Conservation (phyloP, 2,888 invertebrate genomes). For the Mimas tiliae region DNA sequence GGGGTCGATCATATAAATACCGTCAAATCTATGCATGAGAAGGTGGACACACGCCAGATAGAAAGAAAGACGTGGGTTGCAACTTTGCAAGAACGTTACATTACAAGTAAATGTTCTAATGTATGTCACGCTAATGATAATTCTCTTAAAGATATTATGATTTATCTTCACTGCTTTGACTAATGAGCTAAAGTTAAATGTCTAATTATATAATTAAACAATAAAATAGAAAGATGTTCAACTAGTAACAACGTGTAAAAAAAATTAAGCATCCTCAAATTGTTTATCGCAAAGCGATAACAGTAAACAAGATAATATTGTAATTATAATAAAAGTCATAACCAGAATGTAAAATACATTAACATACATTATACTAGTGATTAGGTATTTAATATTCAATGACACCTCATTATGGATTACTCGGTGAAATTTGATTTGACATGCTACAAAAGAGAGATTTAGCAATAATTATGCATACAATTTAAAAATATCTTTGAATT, state of each 20-base stretch:
- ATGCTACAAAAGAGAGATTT: neutral
- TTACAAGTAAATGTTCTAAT: neutral
- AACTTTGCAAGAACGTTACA: too few relatives aligned
- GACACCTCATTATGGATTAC: conserved; percentile 6
- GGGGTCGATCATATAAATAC: too few relatives aligned
- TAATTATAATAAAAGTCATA: conserved; percentile 1
- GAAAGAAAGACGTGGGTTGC: too few relatives aligned
- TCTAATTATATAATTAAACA: neutral
- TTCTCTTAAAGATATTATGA: neutral
- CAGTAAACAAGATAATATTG: neutral
- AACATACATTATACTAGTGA: neutral
- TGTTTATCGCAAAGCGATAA: neutral
- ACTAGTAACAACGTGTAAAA: neutral
- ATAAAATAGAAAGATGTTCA: neutral
- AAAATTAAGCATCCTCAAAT: neutral
- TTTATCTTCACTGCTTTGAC: neutral
- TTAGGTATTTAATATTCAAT: neutral
- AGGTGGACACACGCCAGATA: too few relatives aligned
- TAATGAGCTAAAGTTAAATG: neutral
- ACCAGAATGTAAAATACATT: conserved; percentile 8
- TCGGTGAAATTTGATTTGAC: conserved; percentile 9
- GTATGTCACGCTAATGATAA: neutral
- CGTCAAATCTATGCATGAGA: too few relatives aligned
- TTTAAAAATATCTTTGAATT: neutral
- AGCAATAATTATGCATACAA: conserved; percentile 1